Evolutionary conservation across 2,888 invertebrate genomes (phyloP).

Genomic region (Pegoplata infirma): DNA sequence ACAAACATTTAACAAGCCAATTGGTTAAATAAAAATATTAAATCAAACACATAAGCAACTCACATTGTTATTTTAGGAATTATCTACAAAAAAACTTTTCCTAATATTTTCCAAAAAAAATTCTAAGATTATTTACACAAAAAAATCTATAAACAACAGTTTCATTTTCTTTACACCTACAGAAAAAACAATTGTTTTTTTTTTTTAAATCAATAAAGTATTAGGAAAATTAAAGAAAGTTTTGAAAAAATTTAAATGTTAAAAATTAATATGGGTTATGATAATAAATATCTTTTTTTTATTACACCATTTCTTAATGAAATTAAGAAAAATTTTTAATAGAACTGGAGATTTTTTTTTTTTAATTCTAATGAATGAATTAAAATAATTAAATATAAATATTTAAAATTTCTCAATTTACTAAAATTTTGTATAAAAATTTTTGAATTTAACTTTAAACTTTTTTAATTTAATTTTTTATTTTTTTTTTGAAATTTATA

Average conservation of each 20-base stretch:
- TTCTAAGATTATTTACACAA: background rate
- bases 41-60: background rate
- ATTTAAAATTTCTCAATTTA: no score
- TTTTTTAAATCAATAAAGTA: background rate
- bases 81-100: background rate
- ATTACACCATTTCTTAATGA: no score
- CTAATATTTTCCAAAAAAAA: background rate
- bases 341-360: no score
- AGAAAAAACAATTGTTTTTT: background rate
- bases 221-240: background rate
- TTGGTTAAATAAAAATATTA: background rate
- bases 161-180: background rate
- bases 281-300: background rate
- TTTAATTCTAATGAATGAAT: no score
- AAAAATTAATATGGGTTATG: background rate
- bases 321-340: no score
- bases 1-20: constrained; percentile 30
- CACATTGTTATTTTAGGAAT: background rate
- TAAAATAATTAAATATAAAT: no score
- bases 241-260: background rate
- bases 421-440: no score
- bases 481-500: no score
- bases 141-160: background rate
- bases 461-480: no score
- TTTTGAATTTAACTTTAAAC: no score